phyloP scores from a whole-genome alignment of 2,113 vertebrate genomes.

The Sapayoa aenigma region DNA sequence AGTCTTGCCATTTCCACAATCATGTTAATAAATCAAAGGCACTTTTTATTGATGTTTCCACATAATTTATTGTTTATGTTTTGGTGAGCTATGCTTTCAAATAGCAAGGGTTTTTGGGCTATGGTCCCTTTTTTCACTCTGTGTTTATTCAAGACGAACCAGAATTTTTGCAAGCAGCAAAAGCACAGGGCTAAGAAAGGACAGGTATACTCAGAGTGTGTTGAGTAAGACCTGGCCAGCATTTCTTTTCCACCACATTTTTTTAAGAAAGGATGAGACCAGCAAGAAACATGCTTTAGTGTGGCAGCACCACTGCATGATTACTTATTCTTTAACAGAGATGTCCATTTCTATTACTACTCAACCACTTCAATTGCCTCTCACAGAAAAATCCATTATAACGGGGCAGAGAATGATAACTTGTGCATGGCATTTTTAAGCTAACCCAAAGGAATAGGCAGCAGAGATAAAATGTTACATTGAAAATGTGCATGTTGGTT shows the following conservation, averaged over 20 bases:
- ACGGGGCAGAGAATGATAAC: neutral
- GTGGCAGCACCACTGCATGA: neutral
- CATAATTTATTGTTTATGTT: neutral
- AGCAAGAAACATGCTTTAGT: neutral
- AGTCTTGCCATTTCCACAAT: neutral
- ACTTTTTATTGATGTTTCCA: neutral
- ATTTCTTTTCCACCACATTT: neutral
- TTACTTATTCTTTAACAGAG: neutral
- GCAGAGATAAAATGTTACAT: neutral
- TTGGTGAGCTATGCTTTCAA: neutral
- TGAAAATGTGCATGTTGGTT: neutral
- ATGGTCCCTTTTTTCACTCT: neutral
- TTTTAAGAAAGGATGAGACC: neutral
- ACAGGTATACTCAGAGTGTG: neutral
- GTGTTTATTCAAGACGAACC: neutral
- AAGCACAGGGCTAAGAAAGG: neutral
- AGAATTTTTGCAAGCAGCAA: neutral
- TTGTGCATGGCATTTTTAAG: neutral
- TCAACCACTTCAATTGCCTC: neutral
- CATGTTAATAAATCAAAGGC: neutral
- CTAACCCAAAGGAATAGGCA: neutral
- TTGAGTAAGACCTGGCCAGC: neutral
- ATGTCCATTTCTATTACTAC: conserved; percentile 6
- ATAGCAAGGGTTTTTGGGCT: neutral
- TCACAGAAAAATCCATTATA: neutral